Evolutionary conservation across 2,113 vertebrate genomes (phyloP).

Genomic region (Phylloscopus whistleri): DNA sequence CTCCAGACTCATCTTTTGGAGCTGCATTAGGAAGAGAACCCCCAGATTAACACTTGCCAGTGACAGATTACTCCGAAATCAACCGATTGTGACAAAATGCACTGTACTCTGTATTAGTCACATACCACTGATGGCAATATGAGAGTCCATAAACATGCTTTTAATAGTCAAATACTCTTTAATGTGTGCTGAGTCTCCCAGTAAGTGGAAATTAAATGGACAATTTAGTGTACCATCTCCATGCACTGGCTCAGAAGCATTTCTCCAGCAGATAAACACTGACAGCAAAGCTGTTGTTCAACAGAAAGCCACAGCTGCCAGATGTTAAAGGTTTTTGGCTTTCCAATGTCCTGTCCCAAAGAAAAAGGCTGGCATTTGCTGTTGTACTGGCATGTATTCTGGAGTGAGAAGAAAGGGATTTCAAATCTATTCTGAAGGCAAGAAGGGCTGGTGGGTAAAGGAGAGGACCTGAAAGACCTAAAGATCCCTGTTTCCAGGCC

Average conservation of each 20-base stretch:
- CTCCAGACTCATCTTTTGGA: background rate
- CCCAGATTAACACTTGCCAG: slow-evolving; percentile 63
- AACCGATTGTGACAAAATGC: slow-evolving; percentile 68
- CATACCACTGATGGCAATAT: slow-evolving; percentile 68
- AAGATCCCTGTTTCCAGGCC: background rate
- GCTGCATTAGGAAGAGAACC: background rate
- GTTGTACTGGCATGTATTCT: background rate
- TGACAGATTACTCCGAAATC: slow-evolving; percentile 51
- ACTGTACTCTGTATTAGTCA: slow-evolving; percentile 65
- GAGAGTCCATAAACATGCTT: slow-evolving; percentile 76
- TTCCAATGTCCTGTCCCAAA: background rate
- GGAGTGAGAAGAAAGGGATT: background rate
- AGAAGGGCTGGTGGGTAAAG: background rate
- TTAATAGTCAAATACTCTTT: slow-evolving; percentile 75
- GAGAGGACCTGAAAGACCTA: background rate
- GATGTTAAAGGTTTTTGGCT: slow-evolving; percentile 32
- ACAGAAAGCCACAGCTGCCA: slow-evolving; percentile 41
- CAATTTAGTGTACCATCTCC: slow-evolving; percentile 69
- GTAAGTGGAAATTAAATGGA: slow-evolving; percentile 74
- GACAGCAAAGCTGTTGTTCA: slow-evolving; percentile 52
- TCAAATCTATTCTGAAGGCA: background rate
- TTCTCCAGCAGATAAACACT: slow-evolving; percentile 41
- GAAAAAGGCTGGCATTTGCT: background rate
- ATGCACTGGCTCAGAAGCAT: slow-evolving; percentile 19
- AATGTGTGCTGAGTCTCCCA: slow-evolving; percentile 61